Base-by-base conservation (phyloP, 2,888 invertebrate species). In the Acrobasis consociella region DNA sequence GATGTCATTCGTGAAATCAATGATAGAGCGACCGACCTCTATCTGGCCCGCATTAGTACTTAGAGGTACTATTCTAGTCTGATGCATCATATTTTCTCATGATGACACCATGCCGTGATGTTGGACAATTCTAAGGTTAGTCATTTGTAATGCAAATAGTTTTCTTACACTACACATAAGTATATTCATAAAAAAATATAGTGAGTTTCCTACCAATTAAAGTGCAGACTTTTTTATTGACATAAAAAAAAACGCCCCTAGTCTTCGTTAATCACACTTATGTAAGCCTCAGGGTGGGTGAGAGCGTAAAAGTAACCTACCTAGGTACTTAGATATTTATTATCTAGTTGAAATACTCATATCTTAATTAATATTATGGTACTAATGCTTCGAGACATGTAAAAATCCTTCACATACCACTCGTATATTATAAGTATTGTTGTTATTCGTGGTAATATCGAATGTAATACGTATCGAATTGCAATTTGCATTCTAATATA, bases 1-100 rank as follows among this genome's bases (percentile, higher is more conserved):
- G 81, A 81, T 78, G 79, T 81, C 81, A 81, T 77, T 65, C 69
- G 70, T 70, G 62, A 69, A 77, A 78, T 81, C 78, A 77, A 80
- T 78, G 70, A 63, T 69, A 68, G 62, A 67, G 49, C 55, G 62
- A 55, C 61, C 49, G 61, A 55, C 62, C 55, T 62, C 39, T 42
- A 38, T 3, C 31, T 42, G 46, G 55, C 46, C 5, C 46, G 13
- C 13, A 46, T 13, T 46, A 9, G 16, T 62, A n/a, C n/a, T n/a
- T n/a, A 13, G 15, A 22, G 39, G 65, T 49, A 53, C 62, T 66
- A 64, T 46, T 17, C 31, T 9, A 9, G 55, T n/a, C 5, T n/a
- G 50, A 50, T 16, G 16, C 50, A 7, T 38, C 38, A 31, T 52
- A 31, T 52, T 52, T 31, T 31, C 52, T 52, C 8, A 52, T 46